Conservation (phyloP, 2,797 vertebrate genomes). For the Pipistrellus pipistrellus region DNA sequence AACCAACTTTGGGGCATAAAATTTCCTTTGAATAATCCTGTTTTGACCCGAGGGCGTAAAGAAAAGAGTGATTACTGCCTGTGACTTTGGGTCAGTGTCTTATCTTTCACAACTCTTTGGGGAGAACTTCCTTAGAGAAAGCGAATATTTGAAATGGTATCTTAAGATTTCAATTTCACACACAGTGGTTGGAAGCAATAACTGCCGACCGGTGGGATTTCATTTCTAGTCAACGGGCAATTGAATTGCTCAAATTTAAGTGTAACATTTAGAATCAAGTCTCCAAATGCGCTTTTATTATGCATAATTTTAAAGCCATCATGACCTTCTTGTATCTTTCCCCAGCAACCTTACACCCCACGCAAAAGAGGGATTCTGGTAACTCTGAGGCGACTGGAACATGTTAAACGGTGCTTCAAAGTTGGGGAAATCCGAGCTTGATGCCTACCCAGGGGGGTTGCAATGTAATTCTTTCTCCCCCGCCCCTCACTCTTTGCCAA, state of each 20-base stretch:
- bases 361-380: background rate
- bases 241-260: conserved; percentile 81
- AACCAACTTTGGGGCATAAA: background rate
- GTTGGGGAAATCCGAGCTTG: conserved; percentile 26
- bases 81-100: conserved; percentile 79
- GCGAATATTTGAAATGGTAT: conserved; percentile 83
- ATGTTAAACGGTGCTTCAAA: conserved; percentile 31
- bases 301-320: conserved; percentile 74
- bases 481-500: background rate
- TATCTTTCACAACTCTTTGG: conserved; percentile 80
- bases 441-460: background rate
- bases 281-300: conserved; percentile 79
- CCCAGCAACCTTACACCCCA: background rate
- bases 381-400: background rate
- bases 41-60: conserved; percentile 45
- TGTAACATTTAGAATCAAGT: conserved; percentile 77
- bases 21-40: conserved; percentile 68
- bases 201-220: conserved; percentile 77
- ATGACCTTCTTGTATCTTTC: conserved; percentile 64
- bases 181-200: conserved; percentile 80
- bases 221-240: conserved; percentile 79
- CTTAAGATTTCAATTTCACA: conserved; percentile 86
- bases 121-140: conserved; percentile 79
- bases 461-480: conserved; percentile 7
- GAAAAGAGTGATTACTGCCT: conserved; percentile 19